Percentiles rank a stretch among this genome's conserved stretches.
phyloP scores from a whole-genome alignment of 2,888 invertebrate species.

The Crepidodera aurea region DNA sequence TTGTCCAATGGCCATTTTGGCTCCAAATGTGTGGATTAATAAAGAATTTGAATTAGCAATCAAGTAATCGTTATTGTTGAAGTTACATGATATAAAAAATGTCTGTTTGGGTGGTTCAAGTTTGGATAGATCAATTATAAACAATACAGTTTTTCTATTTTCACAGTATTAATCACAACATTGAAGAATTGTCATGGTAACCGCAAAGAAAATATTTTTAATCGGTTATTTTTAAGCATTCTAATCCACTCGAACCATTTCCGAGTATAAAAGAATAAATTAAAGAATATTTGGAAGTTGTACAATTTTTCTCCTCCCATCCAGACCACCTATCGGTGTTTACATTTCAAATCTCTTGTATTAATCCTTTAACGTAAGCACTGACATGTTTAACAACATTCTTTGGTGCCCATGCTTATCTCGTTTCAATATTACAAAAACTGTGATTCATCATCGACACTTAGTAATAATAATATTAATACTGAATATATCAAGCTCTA shows the following conservation, averaged over 20 bases:
- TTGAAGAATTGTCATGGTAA: too few species aligned
- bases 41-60: too few species aligned
- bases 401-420: constrained; percentile 26
- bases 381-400: constrained; percentile 33
- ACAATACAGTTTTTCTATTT: too few species aligned
- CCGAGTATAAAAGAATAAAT: background rate
- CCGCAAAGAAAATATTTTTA: background rate
- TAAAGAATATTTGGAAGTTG: background rate
- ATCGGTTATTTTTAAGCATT: background rate
- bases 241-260: background rate
- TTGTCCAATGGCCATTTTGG: too few species aligned
- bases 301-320: background rate
- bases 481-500: constrained; percentile 36
- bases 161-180: too few species aligned
- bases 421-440: constrained; percentile 30
- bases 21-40: too few species aligned
- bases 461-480: constrained; percentile 38
- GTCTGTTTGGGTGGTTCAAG: too few species aligned
- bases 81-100: too few species aligned
- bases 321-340: constrained; percentile 27
- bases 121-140: too few species aligned
- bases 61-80: too few species aligned
- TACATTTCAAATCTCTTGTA: constrained; percentile 26
- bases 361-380: constrained; percentile 30
- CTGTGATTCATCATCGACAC: constrained; percentile 31